A percentile compares a stretch with the other conserved stretches of the same genome.
Conservation (phyloP, 1,140 invertebrate genomes). For the Diprion similis region DNA sequence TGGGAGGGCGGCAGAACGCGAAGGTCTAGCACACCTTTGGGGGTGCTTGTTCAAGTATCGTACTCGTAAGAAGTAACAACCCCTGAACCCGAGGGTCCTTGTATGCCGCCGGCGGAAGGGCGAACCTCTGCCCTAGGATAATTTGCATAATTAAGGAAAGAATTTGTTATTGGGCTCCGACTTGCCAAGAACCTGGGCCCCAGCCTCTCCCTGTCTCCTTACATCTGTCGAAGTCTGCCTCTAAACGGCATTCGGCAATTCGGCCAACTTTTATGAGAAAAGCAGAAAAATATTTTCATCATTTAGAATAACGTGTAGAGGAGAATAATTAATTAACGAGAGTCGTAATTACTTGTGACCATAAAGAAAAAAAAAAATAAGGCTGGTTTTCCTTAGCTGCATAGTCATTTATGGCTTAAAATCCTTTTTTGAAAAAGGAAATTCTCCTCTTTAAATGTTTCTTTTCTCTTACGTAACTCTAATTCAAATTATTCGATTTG, state of each 20-base stretch:
- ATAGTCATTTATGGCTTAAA: too few species aligned
- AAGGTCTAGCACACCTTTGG: not conserved
- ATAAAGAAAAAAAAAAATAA: too few species aligned
- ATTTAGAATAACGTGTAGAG: not conserved
- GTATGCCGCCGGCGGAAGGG: not conserved
- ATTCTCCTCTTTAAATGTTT: conserved; percentile 9
- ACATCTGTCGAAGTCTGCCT: not conserved
- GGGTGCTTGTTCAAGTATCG: not conserved
- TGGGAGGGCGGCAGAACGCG: not conserved
- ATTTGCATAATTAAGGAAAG: conserved; percentile 3
- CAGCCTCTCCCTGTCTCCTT: too few species aligned
- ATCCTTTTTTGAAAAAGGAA: too few species aligned
- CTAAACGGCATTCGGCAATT: not conserved
- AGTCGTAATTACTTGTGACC: too few species aligned
- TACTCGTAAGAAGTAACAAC: not conserved
- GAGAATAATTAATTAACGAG: too few species aligned
- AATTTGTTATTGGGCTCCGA: not conserved
- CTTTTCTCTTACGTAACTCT: not conserved
- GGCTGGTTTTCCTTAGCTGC: too few species aligned
- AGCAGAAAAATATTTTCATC: not conserved
- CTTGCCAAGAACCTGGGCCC: too few species aligned
- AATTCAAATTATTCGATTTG: too few species aligned
- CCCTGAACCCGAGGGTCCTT: not conserved
- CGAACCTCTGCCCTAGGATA: not conserved
- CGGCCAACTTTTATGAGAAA: not conserved